A percentile compares a stretch with the other conserved stretches of the same genome.
Evolutionary conservation across 1,140 invertebrate genomes (phyloP).

Genomic region (Caenorhabditis inopinata): DNA sequence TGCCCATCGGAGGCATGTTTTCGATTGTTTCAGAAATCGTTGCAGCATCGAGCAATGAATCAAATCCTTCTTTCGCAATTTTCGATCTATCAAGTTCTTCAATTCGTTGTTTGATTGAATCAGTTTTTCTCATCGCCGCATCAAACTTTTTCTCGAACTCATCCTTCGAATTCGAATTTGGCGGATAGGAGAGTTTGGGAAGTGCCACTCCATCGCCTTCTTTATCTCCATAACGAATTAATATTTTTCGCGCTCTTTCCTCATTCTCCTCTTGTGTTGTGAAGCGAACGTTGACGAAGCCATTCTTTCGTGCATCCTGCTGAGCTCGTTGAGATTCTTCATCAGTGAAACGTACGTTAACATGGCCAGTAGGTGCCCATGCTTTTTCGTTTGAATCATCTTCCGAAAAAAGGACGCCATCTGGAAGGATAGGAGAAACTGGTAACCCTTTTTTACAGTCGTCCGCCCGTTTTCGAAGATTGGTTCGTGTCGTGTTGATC

Average conservation of each 20-base stretch:
- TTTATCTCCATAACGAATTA: constrained; percentile 26
- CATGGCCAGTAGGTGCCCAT: constrained; percentile 42
- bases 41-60: constrained; percentile 29
- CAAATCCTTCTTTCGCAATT: constrained; percentile 38
- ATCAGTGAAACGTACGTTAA: constrained; percentile 31
- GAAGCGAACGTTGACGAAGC: constrained; percentile 35
- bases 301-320: not conserved
- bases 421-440: not conserved
- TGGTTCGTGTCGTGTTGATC: not conserved
- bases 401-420: constrained; percentile 2
- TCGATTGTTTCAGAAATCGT: not conserved
- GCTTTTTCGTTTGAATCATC: not conserved
- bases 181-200: constrained; percentile 8
- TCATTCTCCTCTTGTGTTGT: constrained; percentile 23
- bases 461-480: constrained; percentile 2
- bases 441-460: constrained; percentile 20
- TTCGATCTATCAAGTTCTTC: constrained; percentile 1
- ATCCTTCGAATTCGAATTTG: not conserved
- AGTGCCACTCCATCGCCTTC: constrained; percentile 6
- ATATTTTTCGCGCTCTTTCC: constrained; percentile 8
- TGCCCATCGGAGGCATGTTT: not conserved
- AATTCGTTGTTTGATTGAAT: constrained; percentile 19
- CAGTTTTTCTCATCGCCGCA: constrained; percentile 27
- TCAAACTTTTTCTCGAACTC: constrained; percentile 31
- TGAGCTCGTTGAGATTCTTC: not conserved